Evolutionary conservation across 64 coral and sea anemone genomes (phyloP), one percentile per base, ranked within the genome.

Genomic region (Astreopora myriophthalma): DNA sequence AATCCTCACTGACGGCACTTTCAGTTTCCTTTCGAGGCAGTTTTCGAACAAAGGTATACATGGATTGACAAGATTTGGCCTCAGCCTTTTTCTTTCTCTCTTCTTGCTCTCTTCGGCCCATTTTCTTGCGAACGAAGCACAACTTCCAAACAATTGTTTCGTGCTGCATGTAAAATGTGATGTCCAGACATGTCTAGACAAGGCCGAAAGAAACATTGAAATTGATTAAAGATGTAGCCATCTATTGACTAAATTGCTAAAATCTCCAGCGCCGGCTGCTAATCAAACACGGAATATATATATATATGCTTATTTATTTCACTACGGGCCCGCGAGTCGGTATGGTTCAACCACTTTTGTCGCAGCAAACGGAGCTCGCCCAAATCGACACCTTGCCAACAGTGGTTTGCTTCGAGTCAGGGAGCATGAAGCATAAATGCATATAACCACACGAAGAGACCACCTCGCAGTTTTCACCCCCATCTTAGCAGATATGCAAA

Each of bases 191-290:
- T 79, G 38, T 49, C 76, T 51, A 42, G 17, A 78, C 34, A 78
- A 77, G 42, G 42, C 42, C 42, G 11, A 46, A 46, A 46, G 11
- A 4, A 46, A 6, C 4, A 11, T 46, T 46, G 42, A 46, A 46
- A 46, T 46, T 46, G 42, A 39, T 77, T n/a, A 36, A 44, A 44
- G 1, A 9, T 11, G 8, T 9, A 77, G 27, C 38, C 74, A 42
- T 77, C 33, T 77, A 77, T 77, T 77, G 33, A 44, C 74, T 77
- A 39, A 77, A 77, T 77, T 77, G 74, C 48, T 34, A 77, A 77
- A 77, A 77, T 77, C 37, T 77, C 74, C 74, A n/a, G n/a, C n/a
- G n/a, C n/a, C n/a, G n/a, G n/a, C n/a, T n/a, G n/a, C n/a, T n/a
- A n/a, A n/a, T n/a, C n/a, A n/a, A n/a, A n/a, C n/a, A n/a, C n/a